Conservation (phyloP, 2,888 invertebrate genomes). For the Mesodorylaimus sp. region DNA sequence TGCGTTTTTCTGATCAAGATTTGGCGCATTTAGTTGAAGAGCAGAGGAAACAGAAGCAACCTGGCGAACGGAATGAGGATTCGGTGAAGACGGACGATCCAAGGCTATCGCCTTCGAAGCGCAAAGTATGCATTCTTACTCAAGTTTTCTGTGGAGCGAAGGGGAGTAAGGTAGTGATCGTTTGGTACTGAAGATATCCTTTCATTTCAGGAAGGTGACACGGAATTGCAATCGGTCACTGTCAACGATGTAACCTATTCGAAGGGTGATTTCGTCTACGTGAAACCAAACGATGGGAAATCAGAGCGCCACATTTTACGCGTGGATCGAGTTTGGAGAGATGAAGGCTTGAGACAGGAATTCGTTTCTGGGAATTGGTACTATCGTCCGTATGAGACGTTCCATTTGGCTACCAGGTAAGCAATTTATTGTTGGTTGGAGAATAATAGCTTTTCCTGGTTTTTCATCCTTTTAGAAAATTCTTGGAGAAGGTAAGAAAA, state of each 20-base stretch:
- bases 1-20: constrained; percentile 56
- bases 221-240: constrained; percentile 25
- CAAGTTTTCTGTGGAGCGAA: not conserved
- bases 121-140: not conserved
- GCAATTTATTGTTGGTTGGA: too few relatives aligned
- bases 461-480: too few relatives aligned
- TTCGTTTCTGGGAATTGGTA: constrained; percentile 62
- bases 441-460: too few relatives aligned
- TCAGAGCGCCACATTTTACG: constrained; percentile 61
- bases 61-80: constrained; percentile 32
- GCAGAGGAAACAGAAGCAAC: constrained; percentile 39
- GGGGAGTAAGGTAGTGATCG: not conserved
- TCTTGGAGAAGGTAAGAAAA: constrained; percentile 57
- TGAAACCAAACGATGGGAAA: constrained; percentile 37
- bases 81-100: constrained; percentile 12
- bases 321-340: constrained; percentile 73
- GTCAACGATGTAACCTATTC: constrained; percentile 54
- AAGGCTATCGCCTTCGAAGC: constrained; percentile 1
- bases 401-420: constrained; percentile 79
- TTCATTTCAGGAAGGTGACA: constrained; percentile 18
- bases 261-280: constrained; percentile 78
- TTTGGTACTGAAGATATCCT: not conserved
- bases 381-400: constrained; percentile 79
- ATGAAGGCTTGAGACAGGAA: constrained; percentile 56
- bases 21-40: constrained; percentile 55